Evolutionary conservation across 2,113 vertebrate species (phyloP).

Genomic region (Anoplopoma fimbria): DNA sequence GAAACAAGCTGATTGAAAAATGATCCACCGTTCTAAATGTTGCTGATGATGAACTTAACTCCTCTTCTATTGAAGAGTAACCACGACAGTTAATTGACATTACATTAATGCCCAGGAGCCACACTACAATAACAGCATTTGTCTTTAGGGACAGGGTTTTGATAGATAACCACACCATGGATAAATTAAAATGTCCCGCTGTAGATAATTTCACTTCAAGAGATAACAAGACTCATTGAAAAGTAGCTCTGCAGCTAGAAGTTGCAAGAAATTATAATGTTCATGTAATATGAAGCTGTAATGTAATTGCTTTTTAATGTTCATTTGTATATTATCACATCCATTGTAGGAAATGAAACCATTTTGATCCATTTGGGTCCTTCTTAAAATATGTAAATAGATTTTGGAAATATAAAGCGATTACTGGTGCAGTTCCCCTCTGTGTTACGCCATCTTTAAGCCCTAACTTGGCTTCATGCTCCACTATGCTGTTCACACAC

Average conservation of each 20-base stretch:
- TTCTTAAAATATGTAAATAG: neutral
- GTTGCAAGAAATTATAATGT: neutral
- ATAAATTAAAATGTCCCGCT: neutral
- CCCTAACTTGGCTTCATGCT: neutral
- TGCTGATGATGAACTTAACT: neutral
- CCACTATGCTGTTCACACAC: slow-evolving; percentile 49
- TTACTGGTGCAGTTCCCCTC: neutral
- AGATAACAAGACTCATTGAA: neutral
- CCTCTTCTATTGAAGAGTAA: neutral
- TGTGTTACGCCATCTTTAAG: neutral
- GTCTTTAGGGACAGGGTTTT: neutral
- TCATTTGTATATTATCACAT: neutral
- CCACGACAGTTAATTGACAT: neutral
- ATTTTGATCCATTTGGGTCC: neutral
- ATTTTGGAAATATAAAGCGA: neutral
- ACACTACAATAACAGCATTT: neutral
- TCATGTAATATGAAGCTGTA: neutral
- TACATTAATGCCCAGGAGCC: neutral
- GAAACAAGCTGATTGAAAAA: neutral
- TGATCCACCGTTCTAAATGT: neutral
- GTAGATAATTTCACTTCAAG: neutral
- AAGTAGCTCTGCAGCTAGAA: neutral
- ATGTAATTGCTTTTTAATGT: neutral
- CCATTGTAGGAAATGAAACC: neutral
- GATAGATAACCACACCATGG: neutral